Evolutionary conservation across 2,888 invertebrate genomes (phyloP).

Genomic region (Rhamphomyia laevipes): DNA sequence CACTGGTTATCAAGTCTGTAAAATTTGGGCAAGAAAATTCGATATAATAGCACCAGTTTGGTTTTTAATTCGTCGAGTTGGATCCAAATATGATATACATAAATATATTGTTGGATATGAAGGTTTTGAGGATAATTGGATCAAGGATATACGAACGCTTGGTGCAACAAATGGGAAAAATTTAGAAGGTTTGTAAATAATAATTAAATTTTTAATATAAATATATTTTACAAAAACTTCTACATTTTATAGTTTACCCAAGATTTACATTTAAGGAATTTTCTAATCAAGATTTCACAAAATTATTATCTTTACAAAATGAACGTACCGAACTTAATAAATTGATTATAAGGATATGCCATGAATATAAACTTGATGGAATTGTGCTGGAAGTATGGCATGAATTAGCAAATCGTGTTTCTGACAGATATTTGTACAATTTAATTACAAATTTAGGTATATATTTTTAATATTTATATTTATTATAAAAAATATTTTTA

Average conservation of each 20-base stretch:
- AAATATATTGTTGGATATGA: slow-evolving; percentile 84
- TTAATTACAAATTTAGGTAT: slow-evolving; percentile 52
- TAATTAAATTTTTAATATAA: slow-evolving; percentile 13
- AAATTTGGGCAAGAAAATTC: slow-evolving; percentile 79
- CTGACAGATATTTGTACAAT: slow-evolving; percentile 44
- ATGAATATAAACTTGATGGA: slow-evolving; percentile 77
- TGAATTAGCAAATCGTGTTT: slow-evolving; percentile 58
- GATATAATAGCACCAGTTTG: slow-evolving; percentile 89
- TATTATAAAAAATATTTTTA: no score
- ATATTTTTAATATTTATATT: no score
- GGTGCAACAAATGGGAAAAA: slow-evolving; percentile 23
- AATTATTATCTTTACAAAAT: slow-evolving; percentile 54
- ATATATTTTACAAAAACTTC: no score
- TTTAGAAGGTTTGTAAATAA: slow-evolving; percentile 17
- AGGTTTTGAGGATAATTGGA: no score
- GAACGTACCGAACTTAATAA: slow-evolving; percentile 56
- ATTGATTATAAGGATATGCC: slow-evolving; percentile 53
- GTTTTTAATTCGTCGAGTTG: slow-evolving; percentile 68
- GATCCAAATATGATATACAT: slow-evolving; percentile 50
- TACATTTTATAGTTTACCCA: slow-evolving; percentile 64
- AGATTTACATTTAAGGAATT: slow-evolving; percentile 83
- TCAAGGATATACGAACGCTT: slow-evolving; percentile 52
- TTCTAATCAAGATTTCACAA: slow-evolving; percentile 58
- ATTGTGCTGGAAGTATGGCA: slow-evolving; percentile 85
- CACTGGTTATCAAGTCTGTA: slow-evolving; percentile 87